Base-by-base conservation (phyloP, 1,140 invertebrate genomes). In the Drosophila arizonae region DNA sequence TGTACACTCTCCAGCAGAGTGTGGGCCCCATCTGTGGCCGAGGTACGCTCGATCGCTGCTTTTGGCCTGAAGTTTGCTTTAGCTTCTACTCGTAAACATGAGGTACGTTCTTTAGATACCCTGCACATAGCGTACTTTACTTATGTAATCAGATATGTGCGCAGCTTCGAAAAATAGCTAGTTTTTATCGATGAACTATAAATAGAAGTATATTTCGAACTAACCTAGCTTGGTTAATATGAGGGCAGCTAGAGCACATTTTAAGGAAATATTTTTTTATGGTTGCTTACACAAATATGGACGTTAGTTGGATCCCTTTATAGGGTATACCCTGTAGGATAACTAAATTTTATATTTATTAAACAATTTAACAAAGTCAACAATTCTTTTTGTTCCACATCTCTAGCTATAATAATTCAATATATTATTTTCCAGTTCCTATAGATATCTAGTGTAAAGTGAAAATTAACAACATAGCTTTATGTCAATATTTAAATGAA, bases 31-130 rank as follows among this genome's bases (percentile, higher is more conserved):
- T 48, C 58, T 55, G 51, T 55, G 58, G 66, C 36, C 61, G 13
- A 57, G 68, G 33, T 51, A 66, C 62, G 72, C 64, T 76, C 69
- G 68, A 76, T 76, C 54, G 58, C 68, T 67, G 61, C 55, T 65
- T 66, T 74, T 74, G 72, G 72, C 67, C 46, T 70, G 30, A 74
- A 74, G 72, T 70, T 74, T 74, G 61, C 45, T 76, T 69, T 36
- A 54, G 67, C 79, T 76, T 79, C 76, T 62, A 76, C 73, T 87
- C 82, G 82, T 82, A 87, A 86, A 76, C 82, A 86, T 88, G 84
- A 88, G 82, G 69, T 87, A 85, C 84, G 84, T 88, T 87, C 84
- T 88, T 88, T 67, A 67, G 67, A 48, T 60, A 21, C 57, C 9
- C 57, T 60, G 21, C 21, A 17, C 43, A 21, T 13, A 3, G 6